phyloP scores from a whole-genome alignment of 2,888 invertebrate species.

The Lasioglossum vierecki region DNA sequence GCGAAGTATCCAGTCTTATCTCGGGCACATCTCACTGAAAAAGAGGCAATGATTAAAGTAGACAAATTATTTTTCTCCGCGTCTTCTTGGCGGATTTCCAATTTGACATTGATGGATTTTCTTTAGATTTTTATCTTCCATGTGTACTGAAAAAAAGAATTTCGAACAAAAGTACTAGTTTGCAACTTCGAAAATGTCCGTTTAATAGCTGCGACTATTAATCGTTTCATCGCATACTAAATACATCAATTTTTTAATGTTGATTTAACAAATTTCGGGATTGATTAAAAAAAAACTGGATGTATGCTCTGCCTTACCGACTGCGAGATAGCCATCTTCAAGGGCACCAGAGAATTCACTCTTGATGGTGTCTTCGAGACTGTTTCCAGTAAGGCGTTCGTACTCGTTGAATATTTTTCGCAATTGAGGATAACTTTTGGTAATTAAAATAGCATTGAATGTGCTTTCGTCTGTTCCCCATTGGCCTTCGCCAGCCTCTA shows the following conservation, averaged over 20 bases:
- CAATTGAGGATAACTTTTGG: conserved; percentile 90
- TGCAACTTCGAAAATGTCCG: not conserved
- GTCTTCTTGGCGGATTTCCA: not conserved
- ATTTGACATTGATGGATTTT: not conserved
- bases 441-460: conserved; percentile 93
- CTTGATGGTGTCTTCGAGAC: conserved; percentile 92
- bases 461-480: conserved; percentile 95
- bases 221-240: not conserved
- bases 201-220: not conserved
- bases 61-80: not conserved
- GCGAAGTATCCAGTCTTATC: conserved; percentile 94
- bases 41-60: not conserved
- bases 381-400: conserved; percentile 90
- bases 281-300: not conserved
- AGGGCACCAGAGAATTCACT: conserved; percentile 92
- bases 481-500: conserved; percentile 89
- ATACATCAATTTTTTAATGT: not conserved
- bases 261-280: not conserved
- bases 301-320: conserved; percentile 84
- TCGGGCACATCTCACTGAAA: conserved; percentile 89
- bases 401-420: conserved; percentile 89
- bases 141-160: not conserved
- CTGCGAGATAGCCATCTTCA: conserved; percentile 92
- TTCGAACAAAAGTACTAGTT: not conserved
- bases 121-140: not conserved